phyloP scores from a whole-genome alignment of 2,888 invertebrate species.

The Dysmachus trigonus region DNA sequence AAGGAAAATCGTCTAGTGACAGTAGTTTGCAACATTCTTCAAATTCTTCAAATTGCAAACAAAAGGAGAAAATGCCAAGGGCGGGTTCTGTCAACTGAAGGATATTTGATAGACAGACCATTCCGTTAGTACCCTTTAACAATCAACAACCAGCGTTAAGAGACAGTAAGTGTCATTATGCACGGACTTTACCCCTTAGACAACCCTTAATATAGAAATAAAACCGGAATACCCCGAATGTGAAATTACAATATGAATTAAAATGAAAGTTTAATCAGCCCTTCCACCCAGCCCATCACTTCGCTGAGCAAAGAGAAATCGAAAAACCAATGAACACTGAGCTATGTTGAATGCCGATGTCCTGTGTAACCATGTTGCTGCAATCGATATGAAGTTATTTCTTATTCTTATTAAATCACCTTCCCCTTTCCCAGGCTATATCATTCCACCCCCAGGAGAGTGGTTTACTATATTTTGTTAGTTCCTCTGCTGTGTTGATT shows the following conservation, averaged over 20 bases:
- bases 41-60: not conserved
- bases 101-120: not conserved
- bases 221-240: not conserved
- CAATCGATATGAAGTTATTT: conserved; percentile 41
- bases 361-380: not conserved
- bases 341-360: not conserved
- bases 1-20: not conserved
- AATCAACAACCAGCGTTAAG: not conserved
- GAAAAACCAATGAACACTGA: not conserved
- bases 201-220: not conserved
- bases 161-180: not conserved
- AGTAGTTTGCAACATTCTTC: not conserved
- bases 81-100: not conserved
- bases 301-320: not conserved
- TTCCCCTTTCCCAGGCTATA: not conserved
- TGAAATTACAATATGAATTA: not conserved
- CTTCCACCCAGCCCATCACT: not conserved
- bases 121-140: not conserved
- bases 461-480: not conserved
- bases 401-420: conserved; percentile 37
- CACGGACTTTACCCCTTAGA: not conserved
- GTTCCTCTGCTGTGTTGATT: not conserved
- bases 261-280: not conserved
- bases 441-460: conserved; percentile 1
- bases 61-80: not conserved